phyloP scores from a whole-genome alignment of 2,113 vertebrate species.

The Arvicanthis niloticus region DNA sequence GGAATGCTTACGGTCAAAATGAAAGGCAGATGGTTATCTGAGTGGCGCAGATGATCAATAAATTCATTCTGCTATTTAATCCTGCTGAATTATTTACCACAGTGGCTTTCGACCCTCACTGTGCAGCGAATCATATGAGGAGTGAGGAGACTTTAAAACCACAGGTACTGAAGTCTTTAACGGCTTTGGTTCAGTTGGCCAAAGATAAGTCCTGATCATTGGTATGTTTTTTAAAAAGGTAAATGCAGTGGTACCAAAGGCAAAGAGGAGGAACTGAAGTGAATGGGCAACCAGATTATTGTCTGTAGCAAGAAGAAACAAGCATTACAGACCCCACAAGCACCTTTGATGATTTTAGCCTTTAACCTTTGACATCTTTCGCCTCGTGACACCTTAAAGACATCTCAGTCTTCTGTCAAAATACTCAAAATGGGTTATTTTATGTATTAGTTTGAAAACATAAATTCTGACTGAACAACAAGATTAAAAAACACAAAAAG shows the following conservation, averaged over 20 bases:
- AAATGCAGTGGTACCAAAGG: not conserved
- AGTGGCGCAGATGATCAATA: conserved; percentile 47
- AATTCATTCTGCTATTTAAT: conserved; percentile 69
- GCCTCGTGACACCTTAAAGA: not conserved
- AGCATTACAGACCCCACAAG: not conserved
- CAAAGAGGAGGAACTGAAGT: not conserved
- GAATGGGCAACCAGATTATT: not conserved
- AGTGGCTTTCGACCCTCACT: conserved; percentile 32
- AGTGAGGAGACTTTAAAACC: conserved; percentile 27
- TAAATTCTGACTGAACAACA: not conserved
- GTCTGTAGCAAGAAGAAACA: not conserved
- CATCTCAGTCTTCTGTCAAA: not conserved
- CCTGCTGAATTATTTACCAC: conserved; percentile 59
- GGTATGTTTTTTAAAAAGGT: not conserved
- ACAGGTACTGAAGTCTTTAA: not conserved
- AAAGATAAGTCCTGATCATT: not conserved
- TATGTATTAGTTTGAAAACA: conserved; percentile 24
- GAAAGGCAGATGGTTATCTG: conserved; percentile 60
- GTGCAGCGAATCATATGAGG: not conserved
- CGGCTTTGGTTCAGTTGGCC: not conserved
- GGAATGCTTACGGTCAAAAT: conserved; percentile 68
- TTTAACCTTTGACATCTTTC: not conserved
- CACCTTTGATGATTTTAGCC: not conserved
- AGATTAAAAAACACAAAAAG: not conserved
- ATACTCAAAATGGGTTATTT: not conserved